These are phyloP conservation scores for Cydia amplana DNA, from an alignment of 1,140 invertebrate genomes.

Conservation along the genomic window DNA sequence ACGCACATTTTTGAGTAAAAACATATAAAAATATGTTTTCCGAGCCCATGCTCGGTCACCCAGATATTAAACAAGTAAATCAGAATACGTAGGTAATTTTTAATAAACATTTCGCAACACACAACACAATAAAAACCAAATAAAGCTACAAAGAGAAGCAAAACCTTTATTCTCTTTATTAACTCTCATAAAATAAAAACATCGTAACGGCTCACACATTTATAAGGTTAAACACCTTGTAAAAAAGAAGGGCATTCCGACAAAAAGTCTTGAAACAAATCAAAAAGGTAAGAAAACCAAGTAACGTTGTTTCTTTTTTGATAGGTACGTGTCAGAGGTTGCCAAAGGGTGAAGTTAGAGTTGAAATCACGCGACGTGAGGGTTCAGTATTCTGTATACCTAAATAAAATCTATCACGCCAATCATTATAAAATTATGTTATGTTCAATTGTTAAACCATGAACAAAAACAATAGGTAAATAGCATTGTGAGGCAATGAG, in stretches of 20 bases:
- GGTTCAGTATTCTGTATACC: not conserved
- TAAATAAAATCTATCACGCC: too few species aligned
- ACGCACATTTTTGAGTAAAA: too few species aligned
- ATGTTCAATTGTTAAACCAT: too few species aligned
- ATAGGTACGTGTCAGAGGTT: conserved; percentile 5
- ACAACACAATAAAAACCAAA: not conserved
- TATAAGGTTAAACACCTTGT: not conserved
- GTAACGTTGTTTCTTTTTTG: not conserved
- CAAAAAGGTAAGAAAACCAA: conserved; percentile 1
- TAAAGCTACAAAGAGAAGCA: conserved; percentile 9
- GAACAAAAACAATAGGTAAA: too few species aligned
- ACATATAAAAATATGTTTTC: too few species aligned
- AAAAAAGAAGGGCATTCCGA: not conserved
- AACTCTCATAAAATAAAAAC: conserved; percentile 12
- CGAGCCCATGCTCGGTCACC: too few species aligned
- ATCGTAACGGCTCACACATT: not conserved
- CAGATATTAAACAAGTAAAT: too few species aligned
- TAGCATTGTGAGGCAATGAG: too few species aligned
- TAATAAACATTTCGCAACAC: not conserved
- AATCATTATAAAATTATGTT: too few species aligned
- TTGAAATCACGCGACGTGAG: not conserved
- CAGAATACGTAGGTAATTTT: not conserved
- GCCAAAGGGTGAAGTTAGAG: not conserved
- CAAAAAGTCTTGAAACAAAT: conserved; percentile 14
- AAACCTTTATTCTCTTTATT: conserved; percentile 10